These are phyloP conservation scores for Aphelenchoides fujianensis DNA, from an alignment of 1,140 invertebrate genomes.

Conservation along the genomic window DNA sequence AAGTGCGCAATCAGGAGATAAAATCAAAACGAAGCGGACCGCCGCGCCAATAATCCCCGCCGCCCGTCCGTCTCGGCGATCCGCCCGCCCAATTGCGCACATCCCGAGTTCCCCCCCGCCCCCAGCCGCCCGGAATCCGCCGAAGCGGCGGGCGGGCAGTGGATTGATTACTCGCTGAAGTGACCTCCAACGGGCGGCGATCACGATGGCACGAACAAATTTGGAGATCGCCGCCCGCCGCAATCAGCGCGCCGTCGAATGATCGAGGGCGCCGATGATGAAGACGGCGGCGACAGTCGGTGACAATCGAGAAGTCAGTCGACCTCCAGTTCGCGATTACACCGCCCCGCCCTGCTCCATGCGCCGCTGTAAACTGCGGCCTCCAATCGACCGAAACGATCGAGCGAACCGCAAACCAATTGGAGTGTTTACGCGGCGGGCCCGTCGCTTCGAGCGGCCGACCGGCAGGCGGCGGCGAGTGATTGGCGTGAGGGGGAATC, in stretches of 20 bases:
- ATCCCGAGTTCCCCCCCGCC: no score
- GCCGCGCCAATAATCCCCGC: no score
- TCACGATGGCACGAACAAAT: conserved; percentile 5
- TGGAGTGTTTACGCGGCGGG: neutral
- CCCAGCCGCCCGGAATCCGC: no score
- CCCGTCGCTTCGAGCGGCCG: neutral
- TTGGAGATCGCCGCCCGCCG: neutral
- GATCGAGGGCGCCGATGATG: no score
- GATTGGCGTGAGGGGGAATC: neutral
- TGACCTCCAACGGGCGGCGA: no score
- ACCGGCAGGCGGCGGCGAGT: neutral
- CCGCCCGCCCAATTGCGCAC: no score
- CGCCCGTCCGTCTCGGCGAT: no score
- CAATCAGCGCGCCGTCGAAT: neutral
- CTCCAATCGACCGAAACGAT: neutral
- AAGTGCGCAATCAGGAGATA: no score
- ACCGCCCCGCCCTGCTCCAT: neutral
- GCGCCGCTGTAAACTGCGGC: neutral
- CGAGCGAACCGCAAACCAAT: neutral
- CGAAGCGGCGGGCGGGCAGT: no score
- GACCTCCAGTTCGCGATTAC: neutral
- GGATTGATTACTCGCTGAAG: no score
- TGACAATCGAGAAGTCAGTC: neutral
- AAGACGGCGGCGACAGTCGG: neutral
- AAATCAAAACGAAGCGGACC: no score